phyloP scores from a whole-genome alignment of 2,888 invertebrate species.

The Bruchidius siliquastri region DNA sequence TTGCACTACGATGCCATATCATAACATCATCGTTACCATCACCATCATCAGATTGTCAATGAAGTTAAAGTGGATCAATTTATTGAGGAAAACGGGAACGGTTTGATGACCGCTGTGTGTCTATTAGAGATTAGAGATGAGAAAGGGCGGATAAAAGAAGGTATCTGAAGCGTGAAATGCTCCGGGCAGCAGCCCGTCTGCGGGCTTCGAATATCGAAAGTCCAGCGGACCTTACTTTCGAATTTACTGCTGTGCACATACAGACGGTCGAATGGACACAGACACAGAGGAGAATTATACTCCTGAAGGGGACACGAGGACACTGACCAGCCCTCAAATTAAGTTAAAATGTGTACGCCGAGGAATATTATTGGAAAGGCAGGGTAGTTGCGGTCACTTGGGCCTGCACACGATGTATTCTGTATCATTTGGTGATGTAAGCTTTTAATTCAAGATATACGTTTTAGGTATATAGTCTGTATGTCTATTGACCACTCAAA shows the following conservation, averaged over 20 bases:
- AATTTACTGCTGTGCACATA: background rate
- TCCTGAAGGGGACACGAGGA: background rate
- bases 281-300: background rate
- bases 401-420: background rate
- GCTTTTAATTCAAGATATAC: no score
- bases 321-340: background rate
- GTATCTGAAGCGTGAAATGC: constrained; percentile 36
- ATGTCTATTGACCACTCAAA: no score
- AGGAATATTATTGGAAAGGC: background rate
- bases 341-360: background rate
- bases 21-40: no score
- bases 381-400: background rate
- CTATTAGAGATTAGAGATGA: constrained; percentile 36
- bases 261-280: background rate
- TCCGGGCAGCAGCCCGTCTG: constrained; percentile 26
- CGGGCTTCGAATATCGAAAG: constrained; percentile 24
- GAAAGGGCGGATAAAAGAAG: constrained; percentile 36
- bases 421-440: background rate
- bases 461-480: no score
- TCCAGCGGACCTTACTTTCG: background rate
- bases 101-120: constrained; percentile 30
- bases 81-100: no score
- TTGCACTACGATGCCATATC: no score
- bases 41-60: no score
- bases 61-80: no score